phyloP scores from a whole-genome alignment of 2,797 vertebrate species.

The Morus bassanus region DNA sequence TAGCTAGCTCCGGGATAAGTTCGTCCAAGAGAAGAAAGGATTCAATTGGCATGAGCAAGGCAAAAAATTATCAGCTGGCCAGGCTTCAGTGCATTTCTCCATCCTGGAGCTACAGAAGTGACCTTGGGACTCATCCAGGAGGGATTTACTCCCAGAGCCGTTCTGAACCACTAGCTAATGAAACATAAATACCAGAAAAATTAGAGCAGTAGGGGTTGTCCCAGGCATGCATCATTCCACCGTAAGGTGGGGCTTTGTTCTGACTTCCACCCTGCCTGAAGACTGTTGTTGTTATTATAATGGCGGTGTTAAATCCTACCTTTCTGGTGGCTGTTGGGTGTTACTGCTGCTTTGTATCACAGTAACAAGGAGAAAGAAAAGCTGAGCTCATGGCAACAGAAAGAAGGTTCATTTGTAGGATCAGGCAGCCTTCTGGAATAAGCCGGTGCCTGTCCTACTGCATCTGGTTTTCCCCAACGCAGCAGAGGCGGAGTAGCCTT shows the following conservation, averaged over 20 bases:
- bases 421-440: background rate
- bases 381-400: background rate
- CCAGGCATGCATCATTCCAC: background rate
- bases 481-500: background rate
- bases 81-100: conserved; percentile 4
- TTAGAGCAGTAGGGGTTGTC: background rate
- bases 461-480: accelerated
- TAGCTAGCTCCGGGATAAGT: conserved; percentile 31
- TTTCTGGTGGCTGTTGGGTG: background rate
- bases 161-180: conserved; percentile 7
- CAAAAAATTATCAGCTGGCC: conserved; percentile 26
- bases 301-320: background rate
- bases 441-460: background rate
- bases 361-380: background rate
- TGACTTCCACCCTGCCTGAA: background rate
- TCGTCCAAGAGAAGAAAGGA: conserved; percentile 29
- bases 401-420: background rate
- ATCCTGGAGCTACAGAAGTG: background rate
- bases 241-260: background rate
- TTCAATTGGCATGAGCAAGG: conserved; percentile 18
- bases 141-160: background rate
- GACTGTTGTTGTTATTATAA: background rate
- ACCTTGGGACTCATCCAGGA: conserved; percentile 41
- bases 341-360: background rate
- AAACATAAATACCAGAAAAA: conserved; percentile 32